phyloP scores from a whole-genome alignment of 2,113 vertebrate species.

The Sinocyclocheilus maitianheensis region DNA sequence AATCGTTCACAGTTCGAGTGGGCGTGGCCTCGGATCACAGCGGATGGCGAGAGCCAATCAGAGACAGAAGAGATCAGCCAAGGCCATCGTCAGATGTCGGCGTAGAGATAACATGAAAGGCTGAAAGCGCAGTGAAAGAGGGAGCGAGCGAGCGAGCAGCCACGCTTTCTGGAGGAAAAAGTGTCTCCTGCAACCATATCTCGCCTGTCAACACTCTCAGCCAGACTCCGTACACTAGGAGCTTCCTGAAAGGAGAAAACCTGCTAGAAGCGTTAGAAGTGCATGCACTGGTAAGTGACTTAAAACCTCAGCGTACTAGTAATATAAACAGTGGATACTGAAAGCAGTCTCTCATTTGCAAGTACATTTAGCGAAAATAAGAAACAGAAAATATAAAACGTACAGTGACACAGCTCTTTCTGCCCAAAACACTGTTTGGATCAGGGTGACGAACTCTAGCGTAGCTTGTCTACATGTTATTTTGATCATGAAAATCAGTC shows the following conservation, averaged over 20 bases:
- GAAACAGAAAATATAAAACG: neutral
- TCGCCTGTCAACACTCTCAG: slow-evolving; percentile 7
- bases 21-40: neutral
- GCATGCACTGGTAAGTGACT: slow-evolving; percentile 17
- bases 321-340: neutral
- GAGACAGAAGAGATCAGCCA: slow-evolving; percentile 35
- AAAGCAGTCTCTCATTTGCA: neutral
- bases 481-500: neutral
- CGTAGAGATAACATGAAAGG: slow-evolving; percentile 24
- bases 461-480: neutral
- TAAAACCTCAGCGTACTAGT: neutral
- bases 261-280: too few relatives aligned
- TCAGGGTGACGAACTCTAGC: neutral
- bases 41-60: slow-evolving; percentile 49
- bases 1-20: neutral
- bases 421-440: neutral
- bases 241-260: neutral
- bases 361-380: neutral
- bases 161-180: neutral
- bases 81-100: slow-evolving; percentile 50
- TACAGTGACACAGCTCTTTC: slow-evolving; percentile 20
- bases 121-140: neutral
- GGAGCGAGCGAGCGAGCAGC: neutral
- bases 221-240: neutral
- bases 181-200: slow-evolving; percentile 12